phyloP scores from a whole-genome alignment of 2,797 vertebrate genomes.

The Heterohyrax brucei region DNA sequence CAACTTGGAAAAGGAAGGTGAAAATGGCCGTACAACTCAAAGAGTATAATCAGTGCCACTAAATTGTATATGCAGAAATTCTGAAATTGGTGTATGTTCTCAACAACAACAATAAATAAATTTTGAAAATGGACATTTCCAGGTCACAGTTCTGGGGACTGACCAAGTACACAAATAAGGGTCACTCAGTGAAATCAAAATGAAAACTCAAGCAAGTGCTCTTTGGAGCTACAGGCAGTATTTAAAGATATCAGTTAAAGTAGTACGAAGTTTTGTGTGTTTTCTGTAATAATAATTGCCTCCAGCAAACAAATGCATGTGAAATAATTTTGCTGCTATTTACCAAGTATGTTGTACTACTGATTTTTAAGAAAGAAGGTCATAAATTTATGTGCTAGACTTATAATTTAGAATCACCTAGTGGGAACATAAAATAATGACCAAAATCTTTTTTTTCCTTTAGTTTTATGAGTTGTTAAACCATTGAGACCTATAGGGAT shows the following conservation, averaged over 20 bases:
- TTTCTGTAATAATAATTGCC: background rate
- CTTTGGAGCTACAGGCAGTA: background rate
- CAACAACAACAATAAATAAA: background rate
- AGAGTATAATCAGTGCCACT: too few relatives aligned
- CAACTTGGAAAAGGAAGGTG: too few relatives aligned
- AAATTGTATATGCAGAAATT: too few relatives aligned
- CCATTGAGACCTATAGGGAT: background rate
- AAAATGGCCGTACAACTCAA: too few relatives aligned
- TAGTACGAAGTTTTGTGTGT: background rate
- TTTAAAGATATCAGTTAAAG: too few relatives aligned
- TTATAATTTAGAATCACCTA: slow-evolving; percentile 18
- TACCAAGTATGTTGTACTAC: background rate
- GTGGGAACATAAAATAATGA: slow-evolving; percentile 41
- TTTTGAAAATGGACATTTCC: background rate
- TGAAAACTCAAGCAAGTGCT: background rate
- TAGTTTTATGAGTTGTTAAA: slow-evolving; percentile 31
- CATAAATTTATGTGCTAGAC: background rate
- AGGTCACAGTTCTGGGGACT: background rate
- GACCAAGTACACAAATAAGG: background rate
- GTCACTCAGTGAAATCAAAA: background rate
- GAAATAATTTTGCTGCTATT: background rate
- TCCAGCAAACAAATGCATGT: background rate
- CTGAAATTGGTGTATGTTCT: too few relatives aligned
- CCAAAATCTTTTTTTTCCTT: background rate
- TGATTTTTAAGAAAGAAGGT: background rate